Percentiles rank a stretch among this genome's conserved stretches.
Conservation (phyloP, 1,140 invertebrate species). For the Araneus ventricosus region DNA sequence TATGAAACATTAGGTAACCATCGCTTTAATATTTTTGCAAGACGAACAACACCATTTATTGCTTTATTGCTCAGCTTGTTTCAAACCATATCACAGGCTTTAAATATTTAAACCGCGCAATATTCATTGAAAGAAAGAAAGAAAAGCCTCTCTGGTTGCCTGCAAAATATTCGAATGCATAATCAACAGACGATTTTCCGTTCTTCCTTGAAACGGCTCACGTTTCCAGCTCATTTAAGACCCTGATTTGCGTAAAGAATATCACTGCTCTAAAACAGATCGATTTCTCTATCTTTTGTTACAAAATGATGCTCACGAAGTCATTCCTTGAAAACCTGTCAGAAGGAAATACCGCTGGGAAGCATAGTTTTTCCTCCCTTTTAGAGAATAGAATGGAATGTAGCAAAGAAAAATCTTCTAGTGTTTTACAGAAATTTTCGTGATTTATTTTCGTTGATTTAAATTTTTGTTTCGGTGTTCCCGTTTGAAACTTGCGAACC, state of each 20-base stretch:
- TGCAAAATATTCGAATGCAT: background rate
- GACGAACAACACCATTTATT: background rate
- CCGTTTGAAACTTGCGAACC: too few species aligned
- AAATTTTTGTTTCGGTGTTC: too few species aligned
- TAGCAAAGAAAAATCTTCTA: background rate
- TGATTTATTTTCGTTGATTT: too few species aligned
- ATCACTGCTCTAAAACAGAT: background rate
- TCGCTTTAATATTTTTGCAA: background rate
- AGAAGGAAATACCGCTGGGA: background rate
- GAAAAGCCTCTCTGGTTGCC: background rate
- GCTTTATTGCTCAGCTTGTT: background rate
- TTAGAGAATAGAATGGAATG: too few species aligned
- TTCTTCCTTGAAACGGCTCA: background rate
- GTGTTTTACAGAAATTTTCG: background rate
- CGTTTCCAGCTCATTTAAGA: background rate
- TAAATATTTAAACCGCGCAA: background rate
- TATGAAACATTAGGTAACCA: background rate
- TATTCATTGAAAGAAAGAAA: background rate
- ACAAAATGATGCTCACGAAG: background rate
- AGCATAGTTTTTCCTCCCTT: background rate
- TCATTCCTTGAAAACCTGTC: background rate
- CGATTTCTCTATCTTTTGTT: background rate
- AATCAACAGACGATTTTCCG: background rate
- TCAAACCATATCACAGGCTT: background rate
- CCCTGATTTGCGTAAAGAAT: constrained; percentile 20